Base-by-base conservation (phyloP, 2,113 vertebrate genomes). In the Plectropomus leopardus region DNA sequence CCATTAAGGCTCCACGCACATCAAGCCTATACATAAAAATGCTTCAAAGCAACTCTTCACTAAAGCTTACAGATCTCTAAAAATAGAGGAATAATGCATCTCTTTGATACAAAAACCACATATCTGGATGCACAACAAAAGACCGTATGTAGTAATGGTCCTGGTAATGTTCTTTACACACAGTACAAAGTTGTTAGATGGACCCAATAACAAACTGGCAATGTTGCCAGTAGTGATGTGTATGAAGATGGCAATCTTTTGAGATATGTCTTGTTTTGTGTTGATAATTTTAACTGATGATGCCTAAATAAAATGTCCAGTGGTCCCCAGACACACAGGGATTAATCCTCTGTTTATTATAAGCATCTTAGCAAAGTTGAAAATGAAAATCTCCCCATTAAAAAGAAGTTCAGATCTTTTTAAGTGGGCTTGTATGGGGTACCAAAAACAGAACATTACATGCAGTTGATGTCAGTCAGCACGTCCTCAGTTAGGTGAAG, bases 41-140 rank as follows among this genome's bases (percentile, higher is more conserved):
- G 44, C 50, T 53, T 72, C 73, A 67, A 58, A 64, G 50, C 57
- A 72, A 66, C 53, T 61, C 71, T 79, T 79, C 23, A 54, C 15
- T 59, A 26, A 81, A 86, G 57, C 48, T 58, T 79, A 69, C 53
- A 89, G 67, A 71, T 71, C 64, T 76, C 69, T 76, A 61, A 84
- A 82, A 82, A 65, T 64, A 72, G 45, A 76, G 21, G 60, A 79
- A 26, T 51, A 15, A 82, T 80, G 48, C 47, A 59, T 79, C 15
- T 84, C 30, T 69, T 16, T 65, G n/a, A 63, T 19, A 24, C 28
- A 65, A 42, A 65, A 21, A 44, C 64, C 7, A 11, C 19, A 51
- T 42, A 36, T 42, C 10, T 14, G 23, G 48, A 11, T 23, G 9
- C 26, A 55, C 57, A 50, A 66, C 30, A 63, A 63, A 71, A 83